phyloP scores from a whole-genome alignment of 2,888 invertebrate species.

The Ecliptopera silaceata region DNA sequence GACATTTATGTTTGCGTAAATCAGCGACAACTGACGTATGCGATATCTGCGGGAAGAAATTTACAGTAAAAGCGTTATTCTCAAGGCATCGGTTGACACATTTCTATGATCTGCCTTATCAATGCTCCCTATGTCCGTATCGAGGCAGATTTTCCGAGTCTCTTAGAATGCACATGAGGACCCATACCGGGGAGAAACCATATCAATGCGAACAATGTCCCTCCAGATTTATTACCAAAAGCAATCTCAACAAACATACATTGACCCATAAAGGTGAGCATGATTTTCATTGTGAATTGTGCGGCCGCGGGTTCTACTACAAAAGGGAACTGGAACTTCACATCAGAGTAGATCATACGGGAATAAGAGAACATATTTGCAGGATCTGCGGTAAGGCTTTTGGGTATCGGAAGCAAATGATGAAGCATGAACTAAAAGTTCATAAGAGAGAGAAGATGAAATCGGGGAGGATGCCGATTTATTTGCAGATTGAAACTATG shows the following conservation, averaged over 20 bases:
- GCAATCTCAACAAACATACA: slow-evolving; percentile 70
- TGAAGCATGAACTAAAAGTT: slow-evolving; percentile 72
- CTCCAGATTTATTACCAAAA: slow-evolving; percentile 65
- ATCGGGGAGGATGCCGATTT: slow-evolving; percentile 66
- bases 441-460: slow-evolving; percentile 69
- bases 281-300: slow-evolving; percentile 66
- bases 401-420: slow-evolving; percentile 73
- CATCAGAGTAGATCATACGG: slow-evolving; percentile 69
- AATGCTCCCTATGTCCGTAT: slow-evolving; percentile 70
- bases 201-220: slow-evolving; percentile 70
- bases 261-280: slow-evolving; percentile 58
- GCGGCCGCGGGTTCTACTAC: slow-evolving; percentile 64
- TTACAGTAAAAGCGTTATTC: slow-evolving; percentile 57
- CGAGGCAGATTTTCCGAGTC: slow-evolving; percentile 67
- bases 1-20: slow-evolving; percentile 60
- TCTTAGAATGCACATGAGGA: slow-evolving; percentile 72
- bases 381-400: slow-evolving; percentile 69
- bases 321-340: slow-evolving; percentile 64
- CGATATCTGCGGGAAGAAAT: slow-evolving; percentile 73
- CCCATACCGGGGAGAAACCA: slow-evolving; percentile 72
- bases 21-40: slow-evolving; percentile 56
- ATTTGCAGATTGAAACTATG: slow-evolving; percentile 61
- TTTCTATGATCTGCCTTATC: slow-evolving; percentile 63
- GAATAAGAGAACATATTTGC: slow-evolving; percentile 70
- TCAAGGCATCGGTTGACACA: slow-evolving; percentile 66